A percentile compares a stretch with the other conserved stretches of the same genome.
Conservation (phyloP, 1,140 invertebrate genomes). For the Parapsyche elsis region DNA sequence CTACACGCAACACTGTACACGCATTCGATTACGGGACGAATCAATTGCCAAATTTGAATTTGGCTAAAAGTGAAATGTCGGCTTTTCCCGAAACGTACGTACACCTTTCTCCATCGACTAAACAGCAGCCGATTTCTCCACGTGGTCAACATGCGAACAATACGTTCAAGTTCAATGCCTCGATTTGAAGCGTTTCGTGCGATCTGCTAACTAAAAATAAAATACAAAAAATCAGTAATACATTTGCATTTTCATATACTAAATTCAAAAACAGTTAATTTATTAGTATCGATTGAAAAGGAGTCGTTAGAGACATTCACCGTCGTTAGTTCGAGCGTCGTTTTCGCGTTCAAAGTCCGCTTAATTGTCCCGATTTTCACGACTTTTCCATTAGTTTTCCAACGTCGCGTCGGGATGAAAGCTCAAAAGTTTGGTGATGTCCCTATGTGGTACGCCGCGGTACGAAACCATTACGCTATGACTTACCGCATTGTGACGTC, state of each 20-base stretch:
- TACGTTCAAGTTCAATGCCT: constrained; percentile 13
- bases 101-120: constrained; percentile 1
- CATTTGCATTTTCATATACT: too few relatives aligned
- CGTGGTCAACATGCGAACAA: constrained; percentile 5
- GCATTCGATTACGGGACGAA: too few relatives aligned
- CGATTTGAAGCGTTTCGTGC: not conserved
- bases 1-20: too few relatives aligned
- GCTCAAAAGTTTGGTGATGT: constrained; percentile 26
- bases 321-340: not conserved
- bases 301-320: not conserved
- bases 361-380: not conserved
- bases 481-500: constrained; percentile 39
- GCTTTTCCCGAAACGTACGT: not conserved
- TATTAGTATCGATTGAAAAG: too few relatives aligned
- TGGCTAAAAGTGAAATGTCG: constrained; percentile 6
- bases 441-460: constrained; percentile 20
- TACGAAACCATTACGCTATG: constrained; percentile 12
- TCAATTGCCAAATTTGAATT: too few relatives aligned
- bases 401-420: not conserved
- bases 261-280: too few relatives aligned
- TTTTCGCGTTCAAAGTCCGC: not conserved
- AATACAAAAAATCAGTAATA: too few relatives aligned
- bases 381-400: constrained; percentile 19
- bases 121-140: not conserved
- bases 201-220: too few relatives aligned